Conservation (phyloP, 2,797 vertebrate species). For the Acipenser transmontanus region DNA sequence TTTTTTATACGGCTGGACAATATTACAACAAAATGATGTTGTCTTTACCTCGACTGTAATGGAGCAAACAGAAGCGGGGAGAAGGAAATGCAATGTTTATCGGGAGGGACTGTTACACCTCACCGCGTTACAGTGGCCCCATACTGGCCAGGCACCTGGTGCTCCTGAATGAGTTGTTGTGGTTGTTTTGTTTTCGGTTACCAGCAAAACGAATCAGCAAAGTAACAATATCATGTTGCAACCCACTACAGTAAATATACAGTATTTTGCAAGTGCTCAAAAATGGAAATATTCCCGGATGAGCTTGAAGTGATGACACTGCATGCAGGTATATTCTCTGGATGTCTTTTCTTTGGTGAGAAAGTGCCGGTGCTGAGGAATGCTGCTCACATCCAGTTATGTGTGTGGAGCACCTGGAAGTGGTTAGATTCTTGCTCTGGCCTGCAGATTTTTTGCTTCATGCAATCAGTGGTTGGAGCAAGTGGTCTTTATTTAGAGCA, state of each 20-base stretch:
- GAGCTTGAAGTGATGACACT: slow-evolving; percentile 49
- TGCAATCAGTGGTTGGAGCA: slow-evolving; percentile 80
- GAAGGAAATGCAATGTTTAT: too few relatives aligned
- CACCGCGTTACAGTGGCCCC: too few relatives aligned
- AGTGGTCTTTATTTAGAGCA: slow-evolving; percentile 82
- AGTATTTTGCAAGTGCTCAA: not conserved
- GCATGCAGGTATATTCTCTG: slow-evolving; percentile 60
- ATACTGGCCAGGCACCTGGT: too few relatives aligned
- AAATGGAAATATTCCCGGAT: slow-evolving; percentile 6
- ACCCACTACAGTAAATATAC: not conserved
- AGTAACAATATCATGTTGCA: too few relatives aligned
- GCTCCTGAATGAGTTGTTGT: too few relatives aligned
- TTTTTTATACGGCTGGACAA: too few relatives aligned
- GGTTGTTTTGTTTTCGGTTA: too few relatives aligned
- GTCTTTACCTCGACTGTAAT: too few relatives aligned
- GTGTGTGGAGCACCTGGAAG: slow-evolving; percentile 86
- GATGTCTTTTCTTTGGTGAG: slow-evolving; percentile 63
- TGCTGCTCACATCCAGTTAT: slow-evolving; percentile 62
- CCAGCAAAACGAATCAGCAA: too few relatives aligned
- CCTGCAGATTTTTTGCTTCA: slow-evolving; percentile 61
- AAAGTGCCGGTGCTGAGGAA: slow-evolving; percentile 54
- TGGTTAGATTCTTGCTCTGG: slow-evolving; percentile 57
- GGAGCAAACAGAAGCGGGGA: too few relatives aligned
- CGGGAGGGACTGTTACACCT: too few relatives aligned
- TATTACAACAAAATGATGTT: too few relatives aligned